Evolutionary conservation across 1,140 invertebrate genomes (phyloP).

Genomic region (Pseudomyrmex dendroicus): DNA sequence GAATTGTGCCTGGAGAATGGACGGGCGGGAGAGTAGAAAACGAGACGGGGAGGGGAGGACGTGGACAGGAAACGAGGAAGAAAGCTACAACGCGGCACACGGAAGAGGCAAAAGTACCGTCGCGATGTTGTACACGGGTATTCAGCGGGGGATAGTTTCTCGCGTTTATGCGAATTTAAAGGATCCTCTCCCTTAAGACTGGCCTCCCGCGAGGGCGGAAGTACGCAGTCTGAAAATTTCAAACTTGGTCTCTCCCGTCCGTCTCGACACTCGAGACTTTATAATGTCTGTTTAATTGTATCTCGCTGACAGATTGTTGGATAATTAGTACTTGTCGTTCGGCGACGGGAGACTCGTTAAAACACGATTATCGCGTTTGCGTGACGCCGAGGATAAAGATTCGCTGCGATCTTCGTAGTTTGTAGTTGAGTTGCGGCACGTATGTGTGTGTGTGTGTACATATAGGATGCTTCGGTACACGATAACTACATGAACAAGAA

Average conservation of each 20-base stretch:
- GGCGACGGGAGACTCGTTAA: constrained; percentile 34
- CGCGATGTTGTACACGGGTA: constrained; percentile 62
- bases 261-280: constrained; percentile 38
- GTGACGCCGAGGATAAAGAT: constrained; percentile 20
- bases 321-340: constrained; percentile 55
- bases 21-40: background rate
- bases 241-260: constrained; percentile 5
- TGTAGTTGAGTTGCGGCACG: background rate
- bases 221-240: constrained; percentile 54
- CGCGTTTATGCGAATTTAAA: constrained; percentile 71
- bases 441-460: no score
- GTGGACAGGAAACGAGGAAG: background rate
- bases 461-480: background rate
- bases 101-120: constrained; percentile 46
- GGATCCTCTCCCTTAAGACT: constrained; percentile 50
- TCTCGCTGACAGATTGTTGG: constrained; percentile 53
- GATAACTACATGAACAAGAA: no score
- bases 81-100: constrained; percentile 22
- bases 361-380: constrained; percentile 38
- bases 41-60: background rate
- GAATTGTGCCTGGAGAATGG: constrained; percentile 42
- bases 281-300: constrained; percentile 59
- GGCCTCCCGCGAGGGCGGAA: constrained; percentile 46
- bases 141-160: constrained; percentile 67
- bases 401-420: constrained; percentile 18